A percentile compares a stretch with the other conserved stretches of the same genome.
Evolutionary conservation across 1,140 invertebrate genomes (phyloP).

Genomic region (Leptopilina boulardi): DNA sequence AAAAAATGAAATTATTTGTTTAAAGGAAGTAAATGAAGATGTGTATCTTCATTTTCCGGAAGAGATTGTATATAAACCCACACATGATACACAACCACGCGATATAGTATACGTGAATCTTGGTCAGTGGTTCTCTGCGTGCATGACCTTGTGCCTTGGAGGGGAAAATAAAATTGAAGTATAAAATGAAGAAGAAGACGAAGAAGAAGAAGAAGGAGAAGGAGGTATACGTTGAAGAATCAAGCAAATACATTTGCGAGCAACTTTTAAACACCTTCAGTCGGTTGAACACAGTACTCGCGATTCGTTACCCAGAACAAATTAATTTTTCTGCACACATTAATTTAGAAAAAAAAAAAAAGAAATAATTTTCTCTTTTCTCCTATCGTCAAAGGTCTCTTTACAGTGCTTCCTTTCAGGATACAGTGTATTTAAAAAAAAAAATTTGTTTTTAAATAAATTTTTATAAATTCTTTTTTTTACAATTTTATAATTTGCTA

Average conservation of each 20-base stretch:
- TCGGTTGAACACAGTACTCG: slow-evolving; percentile 9
- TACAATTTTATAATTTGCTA: too few species aligned
- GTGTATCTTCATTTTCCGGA: background rate
- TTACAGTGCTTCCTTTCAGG: background rate
- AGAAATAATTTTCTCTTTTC: background rate
- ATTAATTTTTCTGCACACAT: background rate
- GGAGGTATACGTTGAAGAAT: slow-evolving; percentile 11
- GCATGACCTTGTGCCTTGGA: slow-evolving; percentile 49
- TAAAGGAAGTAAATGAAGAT: background rate
- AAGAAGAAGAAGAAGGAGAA: background rate
- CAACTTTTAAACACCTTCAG: slow-evolving; percentile 13
- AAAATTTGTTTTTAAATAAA: too few species aligned
- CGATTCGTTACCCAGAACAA: background rate
- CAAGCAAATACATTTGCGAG: background rate
- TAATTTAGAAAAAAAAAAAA: too few species aligned
- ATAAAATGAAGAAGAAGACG: background rate
- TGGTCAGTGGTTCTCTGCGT: slow-evolving; percentile 54
- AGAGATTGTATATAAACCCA: background rate
- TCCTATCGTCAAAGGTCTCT: background rate
- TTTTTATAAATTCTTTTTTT: too few species aligned
- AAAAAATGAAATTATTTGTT: background rate
- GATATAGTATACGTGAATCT: slow-evolving; percentile 41
- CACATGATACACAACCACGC: slow-evolving; percentile 12
- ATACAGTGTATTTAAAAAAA: background rate
- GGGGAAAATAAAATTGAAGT: slow-evolving; percentile 33